phyloP scores from a whole-genome alignment of 2,113 vertebrate species.

The Rhea pennata region DNA sequence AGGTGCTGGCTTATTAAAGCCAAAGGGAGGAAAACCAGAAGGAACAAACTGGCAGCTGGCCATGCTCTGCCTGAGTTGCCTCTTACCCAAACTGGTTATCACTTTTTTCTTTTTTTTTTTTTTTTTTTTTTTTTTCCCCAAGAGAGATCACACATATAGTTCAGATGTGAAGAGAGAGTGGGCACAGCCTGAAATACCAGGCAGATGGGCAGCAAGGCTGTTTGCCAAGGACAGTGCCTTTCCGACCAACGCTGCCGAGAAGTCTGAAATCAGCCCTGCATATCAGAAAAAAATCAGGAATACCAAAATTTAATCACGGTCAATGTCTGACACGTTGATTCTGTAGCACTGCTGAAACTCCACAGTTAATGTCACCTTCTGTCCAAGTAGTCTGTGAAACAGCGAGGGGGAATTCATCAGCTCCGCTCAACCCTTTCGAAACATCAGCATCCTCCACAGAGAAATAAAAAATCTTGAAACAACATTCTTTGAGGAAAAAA shows the following conservation, averaged over 20 bases:
- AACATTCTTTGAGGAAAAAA: background rate
- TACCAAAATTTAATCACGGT: background rate
- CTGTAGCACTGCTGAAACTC: background rate
- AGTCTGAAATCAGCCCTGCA: background rate
- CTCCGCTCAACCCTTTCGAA: background rate
- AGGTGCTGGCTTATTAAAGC: background rate
- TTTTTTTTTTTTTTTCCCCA: background rate
- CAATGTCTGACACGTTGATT: background rate
- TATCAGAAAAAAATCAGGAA: background rate
- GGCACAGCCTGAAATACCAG: accelerated
- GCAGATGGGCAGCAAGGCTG: accelerated
- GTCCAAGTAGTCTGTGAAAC: background rate
- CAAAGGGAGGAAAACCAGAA: background rate
- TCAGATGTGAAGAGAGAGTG: background rate
- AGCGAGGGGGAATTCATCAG: background rate
- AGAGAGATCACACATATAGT: background rate
- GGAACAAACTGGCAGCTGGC: background rate
- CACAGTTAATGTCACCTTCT: background rate
- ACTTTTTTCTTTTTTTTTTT: background rate
- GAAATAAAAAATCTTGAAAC: background rate
- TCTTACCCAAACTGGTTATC: background rate
- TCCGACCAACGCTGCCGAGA: background rate
- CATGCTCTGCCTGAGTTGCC: background rate
- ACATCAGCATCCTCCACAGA: background rate
- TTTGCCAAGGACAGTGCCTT: background rate